These are phyloP conservation scores for Drosophila carrolli DNA, from an alignment of 1,140 invertebrate species.

Conservation along the genomic window DNA sequence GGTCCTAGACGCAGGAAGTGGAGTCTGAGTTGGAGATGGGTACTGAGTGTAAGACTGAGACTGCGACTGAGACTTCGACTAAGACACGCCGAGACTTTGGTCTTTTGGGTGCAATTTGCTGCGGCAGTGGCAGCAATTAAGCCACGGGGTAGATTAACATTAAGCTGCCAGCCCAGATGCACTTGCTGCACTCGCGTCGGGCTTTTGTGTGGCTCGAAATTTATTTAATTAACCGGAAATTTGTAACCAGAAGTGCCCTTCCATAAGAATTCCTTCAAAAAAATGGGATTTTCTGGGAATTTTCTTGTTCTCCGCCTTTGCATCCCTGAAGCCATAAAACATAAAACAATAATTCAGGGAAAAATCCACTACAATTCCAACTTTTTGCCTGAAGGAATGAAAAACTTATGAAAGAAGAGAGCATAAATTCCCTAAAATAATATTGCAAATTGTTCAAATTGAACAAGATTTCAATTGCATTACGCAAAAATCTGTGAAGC, in stretches of 20 bases:
- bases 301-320: neutral
- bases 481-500: conserved; percentile 63
- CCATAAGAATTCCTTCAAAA: no score
- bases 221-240: conserved; percentile 47
- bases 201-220: conserved; percentile 30
- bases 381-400: conserved; percentile 9
- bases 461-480: conserved; percentile 68
- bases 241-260: conserved; percentile 22
- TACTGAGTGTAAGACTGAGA: neutral
- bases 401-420: neutral
- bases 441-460: conserved; percentile 46
- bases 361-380: conserved; percentile 1
- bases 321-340: conserved; percentile 4
- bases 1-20: conserved; percentile 44
- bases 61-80: conserved; percentile 14
- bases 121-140: conserved; percentile 78
- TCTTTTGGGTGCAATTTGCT: conserved; percentile 82
- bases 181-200: conserved; percentile 16
- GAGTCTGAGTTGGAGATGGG: conserved; percentile 6
- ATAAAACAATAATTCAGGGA: neutral
- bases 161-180: conserved; percentile 58
- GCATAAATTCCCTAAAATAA: conserved; percentile 44
- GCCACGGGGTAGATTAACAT: conserved; percentile 78
- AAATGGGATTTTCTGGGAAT: neutral
- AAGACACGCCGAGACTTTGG: conserved; percentile 33